These are phyloP conservation scores for Volucella bombylans DNA, from an alignment of 2,888 invertebrate genomes.

Conservation along the genomic window DNA sequence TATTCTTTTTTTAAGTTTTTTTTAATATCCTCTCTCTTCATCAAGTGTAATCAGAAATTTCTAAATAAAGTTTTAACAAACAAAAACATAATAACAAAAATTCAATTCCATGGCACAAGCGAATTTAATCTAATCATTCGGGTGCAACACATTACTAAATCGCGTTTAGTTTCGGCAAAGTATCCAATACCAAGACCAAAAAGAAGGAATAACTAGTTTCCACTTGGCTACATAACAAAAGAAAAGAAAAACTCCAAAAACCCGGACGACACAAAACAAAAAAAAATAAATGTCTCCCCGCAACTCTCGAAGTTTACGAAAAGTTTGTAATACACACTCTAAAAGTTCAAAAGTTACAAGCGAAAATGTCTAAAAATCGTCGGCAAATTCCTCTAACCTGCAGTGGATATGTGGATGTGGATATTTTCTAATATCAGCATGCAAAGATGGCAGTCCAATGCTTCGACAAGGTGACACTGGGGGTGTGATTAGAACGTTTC, in stretches of 20 bases:
- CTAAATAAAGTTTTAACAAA: conserved; percentile 28
- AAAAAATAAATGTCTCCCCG: neutral
- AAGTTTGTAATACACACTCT: conserved; percentile 58
- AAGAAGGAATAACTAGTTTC: conserved; percentile 29
- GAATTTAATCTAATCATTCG: conserved; percentile 41
- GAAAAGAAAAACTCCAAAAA: conserved; percentile 15
- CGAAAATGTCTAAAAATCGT: conserved; percentile 83
- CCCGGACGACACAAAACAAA: neutral
- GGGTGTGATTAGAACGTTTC: conserved; percentile 99
- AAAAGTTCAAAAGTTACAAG: conserved; percentile 31
- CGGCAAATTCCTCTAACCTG: conserved; percentile 96
- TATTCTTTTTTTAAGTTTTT: conserved; percentile 74
- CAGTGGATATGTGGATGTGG: conserved; percentile 98
- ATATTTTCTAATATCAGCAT: conserved; percentile 98
- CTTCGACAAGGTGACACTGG: conserved; percentile 98
- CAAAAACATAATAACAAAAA: conserved; percentile 24
- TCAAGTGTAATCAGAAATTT: conserved; percentile 60
- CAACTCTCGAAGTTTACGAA: conserved; percentile 2
- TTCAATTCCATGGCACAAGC: conserved; percentile 56
- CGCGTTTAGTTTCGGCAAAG: conserved; percentile 57
- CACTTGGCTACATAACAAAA: conserved; percentile 19
- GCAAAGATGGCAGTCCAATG: conserved; percentile 99
- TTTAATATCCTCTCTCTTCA: conserved; percentile 64
- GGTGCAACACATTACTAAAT: conserved; percentile 30
- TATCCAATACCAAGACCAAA: conserved; percentile 20